These are phyloP conservation scores for Rhabdophis nuchalis DNA, from an alignment of 2,797 vertebrate genomes.

Conservation along the genomic window DNA sequence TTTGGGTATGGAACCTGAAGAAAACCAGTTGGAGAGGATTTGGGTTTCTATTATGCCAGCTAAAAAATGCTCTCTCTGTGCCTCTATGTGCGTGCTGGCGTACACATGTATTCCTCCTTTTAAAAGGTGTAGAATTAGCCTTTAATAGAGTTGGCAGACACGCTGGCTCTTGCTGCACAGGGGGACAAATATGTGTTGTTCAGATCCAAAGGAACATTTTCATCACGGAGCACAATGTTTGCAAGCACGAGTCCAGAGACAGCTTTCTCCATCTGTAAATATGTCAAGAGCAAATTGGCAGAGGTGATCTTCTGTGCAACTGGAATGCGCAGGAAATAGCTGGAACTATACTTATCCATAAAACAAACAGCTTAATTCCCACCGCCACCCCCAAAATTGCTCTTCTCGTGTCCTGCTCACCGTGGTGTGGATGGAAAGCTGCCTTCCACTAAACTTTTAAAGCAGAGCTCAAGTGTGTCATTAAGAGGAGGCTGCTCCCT, in stretches of 20 bases:
- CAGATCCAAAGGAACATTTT: conserved; percentile 54
- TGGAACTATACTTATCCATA: conserved; percentile 42
- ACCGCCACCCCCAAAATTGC: conserved; percentile 1
- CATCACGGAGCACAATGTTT: conserved; percentile 42
- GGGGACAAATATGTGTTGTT: conserved; percentile 41
- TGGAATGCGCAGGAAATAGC: conserved; percentile 67
- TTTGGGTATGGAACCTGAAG: conserved; percentile 29
- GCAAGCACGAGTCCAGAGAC: conserved; percentile 59
- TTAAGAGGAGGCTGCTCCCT: conserved; percentile 16
- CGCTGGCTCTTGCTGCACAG: conserved; percentile 38
- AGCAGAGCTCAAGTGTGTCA: conserved; percentile 37
- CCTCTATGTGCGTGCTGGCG: background rate
- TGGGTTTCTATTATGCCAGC: conserved; percentile 37
- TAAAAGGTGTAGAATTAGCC: conserved; percentile 47
- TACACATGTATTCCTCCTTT: background rate
- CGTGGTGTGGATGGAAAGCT: conserved; percentile 8
- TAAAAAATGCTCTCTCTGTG: background rate
- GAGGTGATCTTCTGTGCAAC: conserved; percentile 25
- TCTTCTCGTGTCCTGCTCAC: conserved; percentile 5
- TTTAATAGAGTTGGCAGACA: conserved; percentile 14
- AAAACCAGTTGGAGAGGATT: conserved; percentile 38
- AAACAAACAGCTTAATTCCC: conserved; percentile 41
- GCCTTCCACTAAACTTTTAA: conserved; percentile 1
- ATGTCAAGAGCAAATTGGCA: conserved; percentile 58
- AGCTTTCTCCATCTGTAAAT: conserved; percentile 58